These are phyloP conservation scores for Thymallus thymallus DNA, from an alignment of 2,113 vertebrate species.

Conservation along the genomic window DNA sequence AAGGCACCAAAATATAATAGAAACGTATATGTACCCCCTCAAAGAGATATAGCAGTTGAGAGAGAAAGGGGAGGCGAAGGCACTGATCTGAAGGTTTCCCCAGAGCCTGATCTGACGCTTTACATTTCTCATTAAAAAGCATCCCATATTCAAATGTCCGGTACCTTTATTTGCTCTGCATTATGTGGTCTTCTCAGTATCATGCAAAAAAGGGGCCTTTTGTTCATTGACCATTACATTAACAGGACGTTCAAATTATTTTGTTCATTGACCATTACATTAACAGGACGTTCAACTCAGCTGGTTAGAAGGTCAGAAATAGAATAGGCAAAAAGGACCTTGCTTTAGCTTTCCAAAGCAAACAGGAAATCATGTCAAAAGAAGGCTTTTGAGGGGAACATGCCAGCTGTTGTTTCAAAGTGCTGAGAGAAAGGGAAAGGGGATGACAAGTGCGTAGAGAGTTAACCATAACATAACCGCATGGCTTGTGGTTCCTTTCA, in stretches of 20 bases:
- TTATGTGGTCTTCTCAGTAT: conserved; percentile 29
- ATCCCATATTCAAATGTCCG: no score
- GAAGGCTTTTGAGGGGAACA: conserved; percentile 5
- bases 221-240: not conserved
- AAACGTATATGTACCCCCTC: not conserved
- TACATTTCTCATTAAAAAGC: conserved; percentile 26
- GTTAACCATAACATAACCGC: conserved; percentile 48
- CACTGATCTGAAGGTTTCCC: conserved; percentile 45
- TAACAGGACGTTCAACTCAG: conserved; percentile 18
- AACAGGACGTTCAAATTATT: not conserved
- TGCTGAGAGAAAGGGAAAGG: conserved; percentile 19
- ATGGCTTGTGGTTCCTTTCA: conserved; percentile 63
- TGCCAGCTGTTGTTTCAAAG: conserved; percentile 26
- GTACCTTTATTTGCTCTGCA: not conserved
- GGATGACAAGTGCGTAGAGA: conserved; percentile 29
- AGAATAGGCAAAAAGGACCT: not conserved
- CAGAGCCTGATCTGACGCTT: conserved; percentile 33
- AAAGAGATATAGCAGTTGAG: conserved; percentile 18
- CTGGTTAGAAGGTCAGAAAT: conserved; percentile 51
- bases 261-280: not conserved
- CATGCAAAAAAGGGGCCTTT: conserved; percentile 13
- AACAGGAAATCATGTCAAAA: conserved; percentile 16
- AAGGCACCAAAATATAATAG: conserved; percentile 66
- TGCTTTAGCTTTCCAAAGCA: not conserved
- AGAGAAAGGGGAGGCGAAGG: conserved; percentile 38